These are phyloP conservation scores for Augochlorella aurata DNA, from an alignment of 2,888 invertebrate genomes.

Conservation along the genomic window DNA sequence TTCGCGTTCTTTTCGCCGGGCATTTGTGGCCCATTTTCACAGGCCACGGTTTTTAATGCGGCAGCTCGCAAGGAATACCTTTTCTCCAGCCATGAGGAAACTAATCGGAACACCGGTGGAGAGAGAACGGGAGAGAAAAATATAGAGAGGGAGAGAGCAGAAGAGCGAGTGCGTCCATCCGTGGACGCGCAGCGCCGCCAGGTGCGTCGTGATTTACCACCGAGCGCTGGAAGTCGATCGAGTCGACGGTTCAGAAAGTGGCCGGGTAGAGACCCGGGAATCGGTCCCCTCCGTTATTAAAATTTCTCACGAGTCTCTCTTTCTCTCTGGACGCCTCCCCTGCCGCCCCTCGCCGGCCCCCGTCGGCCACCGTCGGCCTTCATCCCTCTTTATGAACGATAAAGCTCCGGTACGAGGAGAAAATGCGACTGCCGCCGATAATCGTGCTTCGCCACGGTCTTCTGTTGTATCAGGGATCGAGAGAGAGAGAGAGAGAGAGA, in stretches of 20 bases:
- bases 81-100: constrained; percentile 52
- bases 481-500: neutral
- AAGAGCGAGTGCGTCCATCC: constrained; percentile 54
- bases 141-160: neutral
- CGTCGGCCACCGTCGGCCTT: neutral
- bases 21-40: constrained; percentile 59
- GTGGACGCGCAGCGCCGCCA: constrained; percentile 52
- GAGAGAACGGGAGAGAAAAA: neutral
- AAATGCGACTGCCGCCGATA: constrained; percentile 35
- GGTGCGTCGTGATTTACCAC: constrained; percentile 67
- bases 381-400: constrained; percentile 17
- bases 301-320: constrained; percentile 58
- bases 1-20: constrained; percentile 37
- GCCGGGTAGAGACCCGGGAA: constrained; percentile 19
- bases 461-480: constrained; percentile 1
- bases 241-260: constrained; percentile 34
- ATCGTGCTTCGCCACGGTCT: constrained; percentile 30
- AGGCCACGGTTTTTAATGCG: constrained; percentile 42
- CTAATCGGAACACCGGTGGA: constrained; percentile 53
- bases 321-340: constrained; percentile 1
- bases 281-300: constrained; percentile 59
- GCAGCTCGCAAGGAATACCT: constrained; percentile 49
- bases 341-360: neutral
- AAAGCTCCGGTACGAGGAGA: constrained; percentile 22
- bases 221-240: constrained; percentile 58